Evolutionary conservation across 2,113 vertebrate genomes (phyloP), one percentile per base, ranked within the genome.

Genomic region (Chunga burmeisteri): DNA sequence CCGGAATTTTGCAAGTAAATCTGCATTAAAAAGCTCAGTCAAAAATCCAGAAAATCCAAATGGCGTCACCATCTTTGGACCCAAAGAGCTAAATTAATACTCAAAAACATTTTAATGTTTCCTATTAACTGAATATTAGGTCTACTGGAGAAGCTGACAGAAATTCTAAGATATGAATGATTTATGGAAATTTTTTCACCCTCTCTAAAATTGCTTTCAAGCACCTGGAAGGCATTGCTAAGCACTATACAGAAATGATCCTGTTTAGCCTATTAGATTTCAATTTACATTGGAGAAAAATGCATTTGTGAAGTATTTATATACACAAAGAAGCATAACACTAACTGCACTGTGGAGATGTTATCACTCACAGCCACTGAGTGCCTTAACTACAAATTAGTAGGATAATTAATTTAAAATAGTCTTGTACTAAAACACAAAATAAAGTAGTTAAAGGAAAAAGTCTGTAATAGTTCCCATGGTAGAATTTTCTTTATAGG

Each of bases 341-440:
- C 88, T 86, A 94, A 77, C 23, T 52, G 61, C 56, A 67, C 40
- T 59, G n/a, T 86, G 80, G 83, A 97, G 89, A 87, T 83, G 84
- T 56, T 84, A 86, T 87, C 92, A 62, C 59, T 88, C 78, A 88
- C 55, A 93, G 81, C 56, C 84, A 90, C 86, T 25, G 82, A 95
- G 92, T 86, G 85, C 61, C 82, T 81, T 81, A 50, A 67, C 78
- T 44, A 42, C 89, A 92, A 97, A 94, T 85, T 95, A 93, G 77
- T 38, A 91, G 73, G 79, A 93, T 91, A 95, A 96, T 94, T 92
- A 96, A 94, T 97, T 96, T 94, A 70, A 93, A 97, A 95, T 68
- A 82, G 66, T 73, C 71, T 56, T 83, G 20, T 67, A 79, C 70
- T 77, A 82, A 97, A 96, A 92, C 52, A 91, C 12, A 75, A 46